Evolutionary conservation across 2,113 vertebrate species (phyloP), one percentile per base, ranked within the genome.

Genomic region (Mola mola): DNA sequence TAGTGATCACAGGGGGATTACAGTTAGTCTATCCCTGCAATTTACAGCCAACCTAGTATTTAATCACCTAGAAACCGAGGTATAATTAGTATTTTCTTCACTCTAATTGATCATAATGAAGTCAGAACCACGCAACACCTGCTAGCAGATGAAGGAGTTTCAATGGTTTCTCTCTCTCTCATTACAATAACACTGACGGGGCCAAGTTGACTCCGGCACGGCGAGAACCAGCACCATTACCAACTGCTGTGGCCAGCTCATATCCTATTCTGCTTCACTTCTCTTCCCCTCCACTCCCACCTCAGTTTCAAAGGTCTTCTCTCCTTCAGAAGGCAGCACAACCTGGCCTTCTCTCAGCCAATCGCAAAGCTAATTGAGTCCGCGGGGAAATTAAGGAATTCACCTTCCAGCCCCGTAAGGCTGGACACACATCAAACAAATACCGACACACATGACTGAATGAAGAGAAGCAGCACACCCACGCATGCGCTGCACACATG

Each of bases 381-480:
- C 85, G 53, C 36, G 34, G 89, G 89, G 89, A 90, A 90, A 90
- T 90, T 90, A 89, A 72, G 75, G 80, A 82, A 88, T 88, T 90
- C 89, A 90, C 89, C 89, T 89, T 86, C 82, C 81, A 86, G 85
- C 83, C 89, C 73, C 50, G 58, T 84, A 86, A 79, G 89, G 85
- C 87, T 90, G 89, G 89, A 90, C 89, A 89, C 86, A 90, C 87
- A 88, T 90, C 86, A 89, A 89, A 91, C 87, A 88, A 88, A 87
- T 85, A 84, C 84, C 79, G 73, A 80, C 79, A 84, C 84, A 84
- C 82, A 82, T 71, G 71, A n/a, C n/a, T n/a, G n/a, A 81, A 67
- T 74, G 66, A 79, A 55, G 42, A 70, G 72, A 70, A 50, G 42
- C 51, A 50, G 38, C 24, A 13, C 42, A 10, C 34, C 44, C 34